phyloP scores from a whole-genome alignment of 2,113 vertebrate genomes.

The Pelmatolapia mariae region DNA sequence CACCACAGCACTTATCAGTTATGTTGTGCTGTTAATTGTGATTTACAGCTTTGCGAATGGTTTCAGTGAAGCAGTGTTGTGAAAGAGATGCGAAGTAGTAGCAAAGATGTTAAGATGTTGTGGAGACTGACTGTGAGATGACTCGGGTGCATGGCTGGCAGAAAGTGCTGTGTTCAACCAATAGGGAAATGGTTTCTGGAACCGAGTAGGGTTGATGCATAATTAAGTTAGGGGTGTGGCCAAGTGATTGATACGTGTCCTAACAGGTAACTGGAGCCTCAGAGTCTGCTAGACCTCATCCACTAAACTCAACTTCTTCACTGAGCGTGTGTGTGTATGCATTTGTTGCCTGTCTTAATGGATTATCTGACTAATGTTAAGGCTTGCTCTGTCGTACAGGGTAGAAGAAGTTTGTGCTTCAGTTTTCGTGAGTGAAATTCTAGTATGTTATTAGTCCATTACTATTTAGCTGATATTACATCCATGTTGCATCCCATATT shows the following conservation, averaged over 20 bases:
- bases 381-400: neutral
- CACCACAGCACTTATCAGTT: neutral
- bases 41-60: neutral
- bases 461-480: fast-evolving
- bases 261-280: neutral
- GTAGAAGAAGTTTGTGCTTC: neutral
- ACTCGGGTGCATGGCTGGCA: neutral
- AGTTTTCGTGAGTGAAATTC: neutral
- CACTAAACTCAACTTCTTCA: neutral
- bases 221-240: neutral
- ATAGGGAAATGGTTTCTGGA: neutral
- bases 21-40: neutral
- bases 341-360: neutral
- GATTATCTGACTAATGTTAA: neutral
- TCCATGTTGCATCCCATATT: neutral
- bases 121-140: neutral
- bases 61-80: neutral
- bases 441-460: neutral
- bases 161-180: neutral
- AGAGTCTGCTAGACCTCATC: neutral
- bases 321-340: neutral
- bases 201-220: neutral
- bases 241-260: neutral
- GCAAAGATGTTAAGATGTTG: neutral
- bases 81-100: neutral